Percentiles rank a stretch among this genome's conserved stretches.
phyloP scores from a whole-genome alignment of 1,140 invertebrate species.

The Tyrophagus putrescentiae region DNA sequence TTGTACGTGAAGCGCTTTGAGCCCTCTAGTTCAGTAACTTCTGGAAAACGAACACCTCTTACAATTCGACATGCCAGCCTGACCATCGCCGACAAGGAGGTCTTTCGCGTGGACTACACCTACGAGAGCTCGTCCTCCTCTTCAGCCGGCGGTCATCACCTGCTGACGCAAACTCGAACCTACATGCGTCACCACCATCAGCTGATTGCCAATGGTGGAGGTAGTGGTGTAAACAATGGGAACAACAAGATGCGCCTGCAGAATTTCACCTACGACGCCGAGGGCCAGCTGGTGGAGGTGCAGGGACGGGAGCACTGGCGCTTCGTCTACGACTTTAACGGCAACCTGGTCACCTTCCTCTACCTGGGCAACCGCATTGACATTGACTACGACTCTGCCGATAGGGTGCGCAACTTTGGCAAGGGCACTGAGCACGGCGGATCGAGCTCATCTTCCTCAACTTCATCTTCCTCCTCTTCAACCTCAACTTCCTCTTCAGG shows the following conservation, averaged over 20 bases:
- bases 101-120: conserved; percentile 27
- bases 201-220: too few relatives aligned
- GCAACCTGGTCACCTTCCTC: conserved; percentile 74
- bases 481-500: neutral
- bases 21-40: conserved; percentile 37
- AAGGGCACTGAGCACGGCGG: conserved; percentile 1
- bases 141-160: too few relatives aligned
- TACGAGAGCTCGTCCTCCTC: conserved; percentile 23
- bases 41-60: conserved; percentile 21
- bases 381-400: conserved; percentile 75
- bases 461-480: too few relatives aligned
- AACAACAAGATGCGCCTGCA: conserved; percentile 32
- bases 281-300: conserved; percentile 70
- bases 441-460: too few relatives aligned
- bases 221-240: too few relatives aligned
- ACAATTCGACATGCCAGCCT: conserved; percentile 26
- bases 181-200: conserved; percentile 26
- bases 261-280: conserved; percentile 68
- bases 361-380: conserved; percentile 71
- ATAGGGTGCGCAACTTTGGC: conserved; percentile 51
- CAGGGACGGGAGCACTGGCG: conserved; percentile 79
- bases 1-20: conserved; percentile 26
- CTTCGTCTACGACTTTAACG: conserved; percentile 87
- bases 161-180: conserved; percentile 27
- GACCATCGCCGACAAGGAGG: conserved; percentile 27